phyloP scores from a whole-genome alignment of 2,888 invertebrate genomes.

The Pollenia griseotomentosa region DNA sequence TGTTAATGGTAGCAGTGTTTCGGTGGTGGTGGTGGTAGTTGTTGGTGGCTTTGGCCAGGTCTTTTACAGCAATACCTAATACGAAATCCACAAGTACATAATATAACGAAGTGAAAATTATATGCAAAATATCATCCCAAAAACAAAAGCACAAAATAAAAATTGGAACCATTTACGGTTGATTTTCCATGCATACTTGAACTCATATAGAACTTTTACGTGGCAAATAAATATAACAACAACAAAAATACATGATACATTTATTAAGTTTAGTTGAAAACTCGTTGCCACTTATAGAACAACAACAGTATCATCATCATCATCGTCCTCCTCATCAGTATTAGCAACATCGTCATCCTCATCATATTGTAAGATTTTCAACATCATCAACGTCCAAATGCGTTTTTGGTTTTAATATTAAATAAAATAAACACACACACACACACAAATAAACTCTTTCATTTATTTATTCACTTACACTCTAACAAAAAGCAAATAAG shows the following conservation, averaged over 20 bases:
- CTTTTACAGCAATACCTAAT: conserved; percentile 12
- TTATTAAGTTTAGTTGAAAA: conserved; percentile 56
- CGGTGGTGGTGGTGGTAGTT: conserved; percentile 24
- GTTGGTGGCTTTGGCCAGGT: conserved; percentile 32
- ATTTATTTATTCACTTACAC: background rate
- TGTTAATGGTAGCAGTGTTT: conserved; percentile 38
- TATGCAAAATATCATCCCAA: conserved; percentile 72
- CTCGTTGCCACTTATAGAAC: conserved; percentile 54
- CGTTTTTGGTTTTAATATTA: conserved; percentile 70
- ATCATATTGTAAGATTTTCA: conserved; percentile 59
- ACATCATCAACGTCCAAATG: conserved; percentile 70
- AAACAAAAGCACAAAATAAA: conserved; percentile 36
- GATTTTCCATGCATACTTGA: conserved; percentile 66
- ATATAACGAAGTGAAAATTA: conserved; percentile 75
- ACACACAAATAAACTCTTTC: background rate
- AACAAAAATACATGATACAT: conserved; percentile 50
- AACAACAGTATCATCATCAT: conserved; percentile 3
- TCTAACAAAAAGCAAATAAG: conserved; percentile 22
- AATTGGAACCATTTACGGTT: conserved; percentile 49
- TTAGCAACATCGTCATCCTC: conserved; percentile 23
- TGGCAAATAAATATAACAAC: conserved; percentile 57
- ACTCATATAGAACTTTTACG: conserved; percentile 57
- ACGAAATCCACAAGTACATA: conserved; percentile 59
- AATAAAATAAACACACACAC: conserved; percentile 30
- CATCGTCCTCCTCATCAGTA: conserved; percentile 38